Percentiles rank a stretch among this genome's conserved stretches.
phyloP scores from a whole-genome alignment of 2,113 vertebrate species.

The Paratilapia polleni region DNA sequence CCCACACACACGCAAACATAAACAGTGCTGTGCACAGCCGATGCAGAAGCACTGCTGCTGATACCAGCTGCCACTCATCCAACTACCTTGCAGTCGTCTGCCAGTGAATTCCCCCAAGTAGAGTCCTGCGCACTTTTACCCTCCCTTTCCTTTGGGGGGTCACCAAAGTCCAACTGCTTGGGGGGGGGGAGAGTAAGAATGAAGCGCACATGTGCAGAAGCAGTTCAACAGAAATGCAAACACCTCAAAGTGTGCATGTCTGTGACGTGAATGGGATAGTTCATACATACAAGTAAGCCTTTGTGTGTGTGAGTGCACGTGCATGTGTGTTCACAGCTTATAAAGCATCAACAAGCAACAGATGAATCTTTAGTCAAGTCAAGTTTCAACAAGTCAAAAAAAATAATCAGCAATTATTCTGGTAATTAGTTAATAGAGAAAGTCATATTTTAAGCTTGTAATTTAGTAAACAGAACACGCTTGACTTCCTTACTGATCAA shows the following conservation, averaged over 20 bases:
- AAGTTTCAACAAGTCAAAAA: neutral
- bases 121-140: conserved; percentile 81
- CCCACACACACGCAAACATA: conserved; percentile 49
- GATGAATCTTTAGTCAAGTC: neutral
- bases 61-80: conserved; percentile 59
- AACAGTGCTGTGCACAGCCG: conserved; percentile 25
- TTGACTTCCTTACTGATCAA: too few species aligned
- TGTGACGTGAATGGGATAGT: conserved; percentile 42
- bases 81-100: conserved; percentile 85
- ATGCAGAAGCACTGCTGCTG: conserved; percentile 15
- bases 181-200: conserved; percentile 75
- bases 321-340: neutral
- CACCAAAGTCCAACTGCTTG: conserved; percentile 81
- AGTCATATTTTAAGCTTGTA: neutral
- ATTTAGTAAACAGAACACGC: neutral
- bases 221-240: conserved; percentile 62
- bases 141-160: conserved; percentile 78
- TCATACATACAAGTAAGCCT: neutral
- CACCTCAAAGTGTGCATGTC: conserved; percentile 50
- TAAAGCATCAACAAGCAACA: neutral
- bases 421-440: neutral
- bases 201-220: conserved; percentile 72
- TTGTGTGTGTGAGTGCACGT: neutral
- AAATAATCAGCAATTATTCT: neutral
- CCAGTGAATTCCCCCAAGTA: conserved; percentile 83